Evolutionary conservation across 1,140 invertebrate genomes (phyloP).

Genomic region (Drosophila varians): DNA sequence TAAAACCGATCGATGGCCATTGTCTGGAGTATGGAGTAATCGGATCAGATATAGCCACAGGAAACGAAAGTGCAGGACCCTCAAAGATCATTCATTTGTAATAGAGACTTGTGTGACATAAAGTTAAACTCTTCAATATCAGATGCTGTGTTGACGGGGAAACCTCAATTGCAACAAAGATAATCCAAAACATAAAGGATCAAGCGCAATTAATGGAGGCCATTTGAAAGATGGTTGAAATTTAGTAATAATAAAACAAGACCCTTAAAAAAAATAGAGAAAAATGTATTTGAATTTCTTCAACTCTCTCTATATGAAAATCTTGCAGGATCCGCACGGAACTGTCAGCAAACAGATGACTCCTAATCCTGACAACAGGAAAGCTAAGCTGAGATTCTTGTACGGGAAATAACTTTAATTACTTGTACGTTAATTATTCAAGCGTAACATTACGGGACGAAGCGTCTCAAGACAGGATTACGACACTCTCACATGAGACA

Average conservation of each 20-base stretch:
- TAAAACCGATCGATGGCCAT: conserved; percentile 63
- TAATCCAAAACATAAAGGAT: conserved; percentile 1
- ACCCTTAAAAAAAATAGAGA: neutral
- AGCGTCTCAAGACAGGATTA: conserved; percentile 45
- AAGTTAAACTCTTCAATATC: conserved; percentile 40
- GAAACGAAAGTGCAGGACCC: conserved; percentile 37
- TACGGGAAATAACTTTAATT: conserved; percentile 69
- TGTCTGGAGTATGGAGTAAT: conserved; percentile 33
- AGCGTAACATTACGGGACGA: conserved; percentile 61
- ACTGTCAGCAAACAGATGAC: conserved; percentile 55
- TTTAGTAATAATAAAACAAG: no score
- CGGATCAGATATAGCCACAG: conserved; percentile 49
- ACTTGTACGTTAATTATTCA: conserved; percentile 71
- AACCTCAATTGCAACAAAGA: conserved; percentile 11
- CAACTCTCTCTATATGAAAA: conserved; percentile 17
- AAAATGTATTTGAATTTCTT: neutral
- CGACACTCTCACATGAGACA: conserved; percentile 27
- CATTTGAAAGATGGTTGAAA: neutral
- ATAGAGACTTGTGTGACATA: conserved; percentile 23
- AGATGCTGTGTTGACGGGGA: conserved; percentile 1
- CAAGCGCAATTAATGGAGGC: neutral
- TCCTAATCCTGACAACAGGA: conserved; percentile 55
- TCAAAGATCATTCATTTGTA: conserved; percentile 25
- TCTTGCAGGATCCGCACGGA: conserved; percentile 15
- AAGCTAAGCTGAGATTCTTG: conserved; percentile 56